phyloP scores from a whole-genome alignment of 2,888 invertebrate genomes.

The Ophion obscuratus region DNA sequence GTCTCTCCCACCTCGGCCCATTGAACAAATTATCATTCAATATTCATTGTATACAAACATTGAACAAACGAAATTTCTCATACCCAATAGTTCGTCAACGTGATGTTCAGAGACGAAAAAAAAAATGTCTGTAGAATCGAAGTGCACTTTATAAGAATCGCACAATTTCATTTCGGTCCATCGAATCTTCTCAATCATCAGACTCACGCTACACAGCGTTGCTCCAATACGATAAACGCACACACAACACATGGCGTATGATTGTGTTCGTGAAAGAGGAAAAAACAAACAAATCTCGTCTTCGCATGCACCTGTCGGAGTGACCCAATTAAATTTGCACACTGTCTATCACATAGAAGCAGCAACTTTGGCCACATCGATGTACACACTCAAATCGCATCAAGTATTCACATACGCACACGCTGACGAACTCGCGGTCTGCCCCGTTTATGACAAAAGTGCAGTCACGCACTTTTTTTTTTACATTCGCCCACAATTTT shows the following conservation, averaged over 20 bases:
- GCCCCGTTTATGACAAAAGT: neutral
- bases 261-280: constrained; percentile 18
- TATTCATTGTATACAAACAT: neutral
- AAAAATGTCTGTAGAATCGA: constrained; percentile 18
- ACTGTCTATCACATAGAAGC: constrained; percentile 38
- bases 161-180: constrained; percentile 57
- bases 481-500: neutral
- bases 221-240: constrained; percentile 8
- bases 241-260: neutral
- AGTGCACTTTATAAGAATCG: constrained; percentile 9
- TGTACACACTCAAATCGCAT: constrained; percentile 4
- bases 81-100: neutral
- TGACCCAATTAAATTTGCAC: constrained; percentile 66
- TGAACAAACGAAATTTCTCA: neutral
- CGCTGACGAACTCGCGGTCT: neutral
- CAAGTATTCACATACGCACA: neutral
- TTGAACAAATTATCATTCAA: too few species aligned
- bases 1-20: too few species aligned
- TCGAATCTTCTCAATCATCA: constrained; percentile 28
- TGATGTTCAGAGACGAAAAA: neutral
- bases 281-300: constrained; percentile 59
- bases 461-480: constrained; percentile 3
- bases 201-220: neutral
- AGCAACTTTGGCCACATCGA: constrained; percentile 31
- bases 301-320: constrained; percentile 65